Conservation (phyloP, 2,113 vertebrate species). For the Perognathus longimembris region DNA sequence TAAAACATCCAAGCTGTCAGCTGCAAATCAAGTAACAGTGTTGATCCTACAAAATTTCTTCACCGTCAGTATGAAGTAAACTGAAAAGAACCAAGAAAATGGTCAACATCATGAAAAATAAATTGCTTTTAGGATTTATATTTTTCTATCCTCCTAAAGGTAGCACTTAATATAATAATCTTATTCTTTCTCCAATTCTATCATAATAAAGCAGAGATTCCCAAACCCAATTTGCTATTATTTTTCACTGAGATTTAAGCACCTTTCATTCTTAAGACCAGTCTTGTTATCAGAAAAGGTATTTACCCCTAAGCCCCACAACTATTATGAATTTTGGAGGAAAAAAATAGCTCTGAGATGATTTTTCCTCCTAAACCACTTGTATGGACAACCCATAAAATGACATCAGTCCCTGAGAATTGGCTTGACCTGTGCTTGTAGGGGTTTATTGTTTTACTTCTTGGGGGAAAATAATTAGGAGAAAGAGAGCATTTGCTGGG, state of each 20-base stretch:
- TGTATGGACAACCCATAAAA: neutral
- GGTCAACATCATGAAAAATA: conserved; percentile 50
- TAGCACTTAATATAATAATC: conserved; percentile 63
- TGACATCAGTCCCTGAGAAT: conserved; percentile 11
- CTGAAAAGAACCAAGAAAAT: conserved; percentile 51
- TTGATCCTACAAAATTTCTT: conserved; percentile 61
- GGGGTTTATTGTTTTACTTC: neutral
- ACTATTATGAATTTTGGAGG: conserved; percentile 51
- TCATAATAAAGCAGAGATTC: conserved; percentile 61
- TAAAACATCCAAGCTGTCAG: conserved; percentile 62
- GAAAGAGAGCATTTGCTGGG: neutral
- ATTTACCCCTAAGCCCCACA: conserved; percentile 58
- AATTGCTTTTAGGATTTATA: conserved; percentile 70
- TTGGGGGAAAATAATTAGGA: neutral
- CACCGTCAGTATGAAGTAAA: neutral
- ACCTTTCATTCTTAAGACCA: conserved; percentile 58
- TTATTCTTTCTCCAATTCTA: conserved; percentile 46
- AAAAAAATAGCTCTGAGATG: conserved; percentile 32
- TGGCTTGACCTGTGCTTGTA: neutral
- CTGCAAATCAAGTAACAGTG: conserved; percentile 62
- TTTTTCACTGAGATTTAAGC: conserved; percentile 63
- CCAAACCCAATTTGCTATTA: conserved; percentile 56
- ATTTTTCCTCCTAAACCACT: conserved; percentile 17
- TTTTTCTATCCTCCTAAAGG: conserved; percentile 63
- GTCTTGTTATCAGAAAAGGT: conserved; percentile 61